Evolutionary conservation across 2,113 vertebrate genomes (phyloP), one percentile per base, ranked within the genome.

Genomic region (Sphaerodactylus townsendi): DNA sequence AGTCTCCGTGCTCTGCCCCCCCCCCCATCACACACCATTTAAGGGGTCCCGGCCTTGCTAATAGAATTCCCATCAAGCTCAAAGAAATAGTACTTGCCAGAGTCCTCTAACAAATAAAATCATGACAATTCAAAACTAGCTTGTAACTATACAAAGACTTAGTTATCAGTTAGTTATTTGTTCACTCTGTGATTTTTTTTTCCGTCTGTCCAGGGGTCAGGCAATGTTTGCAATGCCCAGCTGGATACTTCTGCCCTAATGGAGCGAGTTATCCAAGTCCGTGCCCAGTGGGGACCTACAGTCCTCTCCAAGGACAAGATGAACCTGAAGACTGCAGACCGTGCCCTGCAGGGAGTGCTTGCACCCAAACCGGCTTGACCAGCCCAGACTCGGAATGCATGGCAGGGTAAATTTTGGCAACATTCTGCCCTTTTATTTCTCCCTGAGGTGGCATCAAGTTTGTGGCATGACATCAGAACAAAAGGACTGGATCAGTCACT

Each of bases 331-430:
- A 97, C 79, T 98, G 97, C 91, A 94, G 95, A 80, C 83, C 88
- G 9, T 97, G 97, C 83, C 95, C 96, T 0, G 96, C 96, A 9
- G 98, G 97, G 3, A 97, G 94, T 74, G 97, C 97, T 82, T 98
- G 97, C 82, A 97, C 96, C 23, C 97, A 95, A 91, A 82, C 95
- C 23, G 97, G 96, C 41, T 92, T 98, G 84, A 94, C 86, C 65
- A 90, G 93, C 39, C 97, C 97, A 0, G 97, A 98, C 3, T 69
- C 97, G 0, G 93, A 96, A 13, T 97, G 97, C 87, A 94, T 96
- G 68, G 90, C 95, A 10, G 97, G 97, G 98, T 98, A 89, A 93
- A 95, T 77, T 33, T 17, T 10, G 10, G 0, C 5, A 5, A 6
- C 2, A 8, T 69, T 1, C 15, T 33, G 1, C 0, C 48, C 82